Conservation (phyloP, 2,113 vertebrate genomes). For the Ophiodon elongatus region DNA sequence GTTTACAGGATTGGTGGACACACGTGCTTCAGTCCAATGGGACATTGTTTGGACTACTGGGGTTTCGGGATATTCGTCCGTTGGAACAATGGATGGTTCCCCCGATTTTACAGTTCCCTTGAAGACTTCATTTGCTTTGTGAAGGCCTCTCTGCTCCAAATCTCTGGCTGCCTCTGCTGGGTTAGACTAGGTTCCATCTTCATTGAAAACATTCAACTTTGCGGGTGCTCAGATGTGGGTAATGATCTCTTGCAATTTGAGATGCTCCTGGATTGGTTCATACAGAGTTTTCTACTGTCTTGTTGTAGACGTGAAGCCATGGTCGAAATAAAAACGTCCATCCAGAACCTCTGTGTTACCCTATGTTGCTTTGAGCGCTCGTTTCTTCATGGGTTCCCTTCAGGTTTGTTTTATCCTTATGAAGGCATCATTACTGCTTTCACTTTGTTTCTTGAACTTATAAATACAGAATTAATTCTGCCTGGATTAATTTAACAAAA, state of each 20-base stretch:
- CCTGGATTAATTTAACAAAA: too few species aligned
- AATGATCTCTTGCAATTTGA: neutral
- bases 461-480: too few species aligned
- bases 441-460: neutral
- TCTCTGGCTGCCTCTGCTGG: neutral
- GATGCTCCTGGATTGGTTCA: neutral
- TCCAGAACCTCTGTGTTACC: neutral
- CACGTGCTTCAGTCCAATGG: neutral
- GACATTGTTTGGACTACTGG: too few species aligned
- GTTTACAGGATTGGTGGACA: too few species aligned
- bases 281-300: neutral
- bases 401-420: neutral
- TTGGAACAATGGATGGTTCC: neutral
- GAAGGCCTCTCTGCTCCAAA: neutral
- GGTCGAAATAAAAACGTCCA: too few species aligned
- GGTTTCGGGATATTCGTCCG: too few species aligned
- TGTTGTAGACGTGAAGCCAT: neutral
- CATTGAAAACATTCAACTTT: neutral
- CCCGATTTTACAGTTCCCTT: neutral
- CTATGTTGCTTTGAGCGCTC: neutral
- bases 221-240: neutral
- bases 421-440: neutral
- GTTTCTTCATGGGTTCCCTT: neutral
- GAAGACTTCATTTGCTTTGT: neutral
- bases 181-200: neutral